Conservation (phyloP, 2,888 invertebrate genomes). For the Eristalinus aeneus region DNA sequence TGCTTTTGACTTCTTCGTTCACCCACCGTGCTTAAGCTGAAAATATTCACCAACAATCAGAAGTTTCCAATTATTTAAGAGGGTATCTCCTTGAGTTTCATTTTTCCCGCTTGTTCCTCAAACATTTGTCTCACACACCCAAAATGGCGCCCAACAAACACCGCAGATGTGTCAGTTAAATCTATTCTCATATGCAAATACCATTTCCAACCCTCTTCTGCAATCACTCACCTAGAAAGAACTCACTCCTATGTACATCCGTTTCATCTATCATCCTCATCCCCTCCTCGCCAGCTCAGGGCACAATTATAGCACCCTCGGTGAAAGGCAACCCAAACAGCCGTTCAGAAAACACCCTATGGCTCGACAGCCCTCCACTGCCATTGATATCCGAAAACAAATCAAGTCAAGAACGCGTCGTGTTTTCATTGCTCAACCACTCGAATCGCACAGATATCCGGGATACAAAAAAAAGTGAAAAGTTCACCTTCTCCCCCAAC, state of each 20-base stretch:
- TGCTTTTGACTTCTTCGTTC: no score
- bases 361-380: background rate
- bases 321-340: background rate
- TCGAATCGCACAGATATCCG: conserved; percentile 7
- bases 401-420: conserved; percentile 1
- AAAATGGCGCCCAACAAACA: background rate
- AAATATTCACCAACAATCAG: no score
- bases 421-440: conserved; percentile 56
- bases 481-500: background rate
- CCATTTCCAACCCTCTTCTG: background rate
- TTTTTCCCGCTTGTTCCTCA: background rate
- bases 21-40: no score
- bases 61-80: no score
- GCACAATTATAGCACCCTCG: background rate
- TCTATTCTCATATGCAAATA: background rate
- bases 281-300: background rate
- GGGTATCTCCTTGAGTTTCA: background rate
- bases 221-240: background rate
- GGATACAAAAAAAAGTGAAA: background rate
- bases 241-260: background rate
- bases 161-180: background rate
- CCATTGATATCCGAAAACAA: background rate
- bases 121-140: no score
- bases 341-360: background rate
- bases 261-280: background rate